Evolutionary conservation across 2,888 invertebrate genomes (phyloP).

Genomic region (Apotomis turbidana): DNA sequence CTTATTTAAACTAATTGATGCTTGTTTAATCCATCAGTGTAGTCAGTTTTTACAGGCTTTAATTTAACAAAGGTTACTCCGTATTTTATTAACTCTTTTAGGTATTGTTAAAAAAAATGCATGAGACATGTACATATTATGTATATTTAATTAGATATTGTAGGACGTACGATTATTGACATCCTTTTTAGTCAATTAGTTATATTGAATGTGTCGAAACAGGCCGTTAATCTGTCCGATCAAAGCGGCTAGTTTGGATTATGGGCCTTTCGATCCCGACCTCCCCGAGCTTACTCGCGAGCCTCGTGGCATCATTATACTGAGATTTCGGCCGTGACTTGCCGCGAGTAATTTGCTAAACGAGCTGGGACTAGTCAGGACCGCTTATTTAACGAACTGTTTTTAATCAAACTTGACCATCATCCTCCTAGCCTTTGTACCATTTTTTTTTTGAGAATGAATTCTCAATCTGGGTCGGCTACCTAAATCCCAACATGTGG

Average conservation of each 20-base stretch:
- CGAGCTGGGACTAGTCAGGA: not conserved
- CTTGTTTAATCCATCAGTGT: constrained; percentile 24
- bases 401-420: constrained; percentile 39
- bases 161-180: no score
- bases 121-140: no score
- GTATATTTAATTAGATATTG: no score
- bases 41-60: constrained; percentile 10
- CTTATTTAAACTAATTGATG: constrained; percentile 33
- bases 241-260: constrained; percentile 37
- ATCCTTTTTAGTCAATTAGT: constrained; percentile 26
- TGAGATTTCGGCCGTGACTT: constrained; percentile 53
- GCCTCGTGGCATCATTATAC: constrained; percentile 43
- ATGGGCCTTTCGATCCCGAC: constrained; percentile 18
- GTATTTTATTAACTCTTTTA: no score
- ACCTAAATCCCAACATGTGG: no score
- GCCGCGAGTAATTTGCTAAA: constrained; percentile 8
- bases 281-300: constrained; percentile 23
- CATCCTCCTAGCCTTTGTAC: no score
- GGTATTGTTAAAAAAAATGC: no score
- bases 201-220: constrained; percentile 5
- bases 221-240: constrained; percentile 27
- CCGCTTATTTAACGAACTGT: constrained; percentile 59
- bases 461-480: no score
- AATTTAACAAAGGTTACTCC: not conserved
- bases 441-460: no score